Conservation (phyloP, 2,113 vertebrate species). For the Sarotherodon lohbergeri region DNA sequence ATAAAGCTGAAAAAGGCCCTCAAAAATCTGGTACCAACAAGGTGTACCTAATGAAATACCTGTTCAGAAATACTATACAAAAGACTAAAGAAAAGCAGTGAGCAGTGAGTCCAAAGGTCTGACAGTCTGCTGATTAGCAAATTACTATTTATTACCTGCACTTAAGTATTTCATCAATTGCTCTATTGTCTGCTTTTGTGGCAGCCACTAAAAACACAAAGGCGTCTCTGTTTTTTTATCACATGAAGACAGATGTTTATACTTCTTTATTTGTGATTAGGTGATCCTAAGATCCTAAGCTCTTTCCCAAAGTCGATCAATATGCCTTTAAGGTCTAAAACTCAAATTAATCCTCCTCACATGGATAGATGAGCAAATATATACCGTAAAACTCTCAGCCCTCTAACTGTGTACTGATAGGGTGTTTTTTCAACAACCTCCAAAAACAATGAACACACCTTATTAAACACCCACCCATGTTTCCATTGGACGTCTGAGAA, state of each 20-base stretch:
- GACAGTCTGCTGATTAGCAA: background rate
- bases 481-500: slow-evolving; percentile 13
- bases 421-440: slow-evolving; percentile 53
- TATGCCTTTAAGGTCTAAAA: background rate
- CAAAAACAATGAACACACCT: slow-evolving; percentile 38
- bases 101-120: slow-evolving; percentile 7
- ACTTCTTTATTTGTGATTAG: background rate
- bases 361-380: background rate
- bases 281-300: background rate
- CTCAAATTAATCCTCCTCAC: background rate
- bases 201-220: slow-evolving; percentile 31
- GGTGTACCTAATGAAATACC: background rate
- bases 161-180: slow-evolving; percentile 1
- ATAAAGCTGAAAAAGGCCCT: background rate
- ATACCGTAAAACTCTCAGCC: background rate
- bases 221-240: slow-evolving; percentile 49
- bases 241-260: background rate
- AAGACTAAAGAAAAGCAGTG: background rate
- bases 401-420: slow-evolving; percentile 37
- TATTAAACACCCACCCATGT: background rate
- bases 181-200: slow-evolving; percentile 23
- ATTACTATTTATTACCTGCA: background rate
- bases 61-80: background rate
- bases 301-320: background rate
- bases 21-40: background rate